Conservation (phyloP, 2,113 vertebrate species). For the Sciurus niger region DNA sequence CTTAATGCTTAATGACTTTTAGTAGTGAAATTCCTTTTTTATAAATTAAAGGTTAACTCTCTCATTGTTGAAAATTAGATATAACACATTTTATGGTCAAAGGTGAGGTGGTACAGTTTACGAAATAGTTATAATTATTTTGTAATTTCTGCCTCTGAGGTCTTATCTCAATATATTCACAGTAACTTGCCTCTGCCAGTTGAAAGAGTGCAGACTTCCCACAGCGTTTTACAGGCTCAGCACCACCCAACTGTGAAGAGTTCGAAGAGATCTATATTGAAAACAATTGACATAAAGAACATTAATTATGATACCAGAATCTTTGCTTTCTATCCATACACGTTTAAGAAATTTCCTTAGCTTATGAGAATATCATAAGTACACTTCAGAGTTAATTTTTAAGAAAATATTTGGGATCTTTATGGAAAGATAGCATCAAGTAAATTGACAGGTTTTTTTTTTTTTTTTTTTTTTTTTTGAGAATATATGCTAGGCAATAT, state of each 20-base stretch:
- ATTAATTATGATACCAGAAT: conserved; percentile 68
- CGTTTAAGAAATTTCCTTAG: not conserved
- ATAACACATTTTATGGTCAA: not conserved
- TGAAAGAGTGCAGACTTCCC: conserved; percentile 92
- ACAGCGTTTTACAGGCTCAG: conserved; percentile 91
- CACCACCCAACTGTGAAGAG: conserved; percentile 89
- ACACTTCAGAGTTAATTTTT: not conserved
- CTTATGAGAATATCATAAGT: not conserved
- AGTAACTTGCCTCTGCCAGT: conserved; percentile 91
- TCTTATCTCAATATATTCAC: conserved; percentile 44
- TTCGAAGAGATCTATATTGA: conserved; percentile 90
- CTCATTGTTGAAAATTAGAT: conserved; percentile 48
- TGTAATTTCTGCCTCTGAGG: not conserved
- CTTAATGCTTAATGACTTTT: conserved; percentile 32
- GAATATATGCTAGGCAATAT: not conserved
- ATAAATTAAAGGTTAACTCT: conserved; percentile 56
- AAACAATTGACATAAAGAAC: conserved; percentile 79
- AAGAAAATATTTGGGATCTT: conserved; percentile 23
- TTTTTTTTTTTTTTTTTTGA: not conserved
- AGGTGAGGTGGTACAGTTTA: not conserved
- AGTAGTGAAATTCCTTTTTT: conserved; percentile 29
- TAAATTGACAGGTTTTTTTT: not conserved
- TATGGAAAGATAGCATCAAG: conserved; percentile 39
- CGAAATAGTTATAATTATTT: not conserved
- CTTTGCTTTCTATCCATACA: conserved; percentile 21